Evolutionary conservation across 2,888 invertebrate species (phyloP).

Genomic region (Alviniconcha strummeri): DNA sequence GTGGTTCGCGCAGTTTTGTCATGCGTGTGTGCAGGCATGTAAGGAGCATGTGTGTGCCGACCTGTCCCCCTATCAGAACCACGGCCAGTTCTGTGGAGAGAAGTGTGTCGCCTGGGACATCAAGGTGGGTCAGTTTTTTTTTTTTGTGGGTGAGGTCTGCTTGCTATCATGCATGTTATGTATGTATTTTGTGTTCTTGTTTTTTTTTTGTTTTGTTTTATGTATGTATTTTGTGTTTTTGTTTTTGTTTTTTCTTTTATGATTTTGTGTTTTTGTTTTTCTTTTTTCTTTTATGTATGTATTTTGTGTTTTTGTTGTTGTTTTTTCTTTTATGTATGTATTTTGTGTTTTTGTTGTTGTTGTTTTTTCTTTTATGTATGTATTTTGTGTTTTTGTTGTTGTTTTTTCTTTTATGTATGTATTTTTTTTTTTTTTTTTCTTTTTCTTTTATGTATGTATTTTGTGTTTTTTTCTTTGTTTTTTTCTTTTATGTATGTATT

Average conservation of each 20-base stretch:
- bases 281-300: background rate
- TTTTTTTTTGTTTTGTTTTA: background rate
- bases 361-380: background rate
- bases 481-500: background rate
- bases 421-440: too few relatives aligned
- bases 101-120: conserved; percentile 76
- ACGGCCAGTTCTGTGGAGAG: conserved; percentile 74
- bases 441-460: background rate
- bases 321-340: background rate
- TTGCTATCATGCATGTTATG: too few relatives aligned
- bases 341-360: background rate
- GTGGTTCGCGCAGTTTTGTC: too few relatives aligned
- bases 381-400: background rate
- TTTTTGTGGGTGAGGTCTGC: background rate
- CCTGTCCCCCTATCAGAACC: conserved; percentile 75
- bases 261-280: too few relatives aligned
- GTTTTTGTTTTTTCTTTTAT: background rate
- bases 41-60: conserved; percentile 76
- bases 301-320: too few relatives aligned
- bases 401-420: background rate
- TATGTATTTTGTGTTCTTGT: background rate
- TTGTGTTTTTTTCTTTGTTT: background rate
- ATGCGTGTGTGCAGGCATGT: conserved; percentile 70
- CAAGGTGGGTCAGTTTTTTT: conserved; percentile 67
- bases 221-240: background rate